Evolutionary conservation across 2,113 vertebrate species (phyloP).

Genomic region (Ophiodon elongatus): DNA sequence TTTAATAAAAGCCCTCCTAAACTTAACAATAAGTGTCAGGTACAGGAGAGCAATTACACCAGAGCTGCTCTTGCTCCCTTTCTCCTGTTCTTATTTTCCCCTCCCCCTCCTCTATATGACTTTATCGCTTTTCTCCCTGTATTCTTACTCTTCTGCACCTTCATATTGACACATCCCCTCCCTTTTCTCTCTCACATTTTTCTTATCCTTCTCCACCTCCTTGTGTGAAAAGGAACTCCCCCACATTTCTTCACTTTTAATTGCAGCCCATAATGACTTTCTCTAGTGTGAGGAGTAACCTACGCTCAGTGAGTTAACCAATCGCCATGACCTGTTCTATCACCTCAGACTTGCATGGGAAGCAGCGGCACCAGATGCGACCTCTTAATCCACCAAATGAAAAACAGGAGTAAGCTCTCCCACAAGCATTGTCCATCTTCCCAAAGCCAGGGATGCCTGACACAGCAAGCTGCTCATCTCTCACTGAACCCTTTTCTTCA

Average conservation of each 20-base stretch:
- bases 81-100: slow-evolving; percentile 33
- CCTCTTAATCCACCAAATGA: slow-evolving; percentile 76
- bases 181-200: slow-evolving; percentile 48
- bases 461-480: slow-evolving; percentile 72
- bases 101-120: slow-evolving; percentile 20
- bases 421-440: slow-evolving; percentile 73
- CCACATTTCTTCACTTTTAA: slow-evolving; percentile 70
- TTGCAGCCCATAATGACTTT: slow-evolving; percentile 71
- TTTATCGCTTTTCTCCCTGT: slow-evolving; percentile 50
- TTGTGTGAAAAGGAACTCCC: slow-evolving; percentile 54
- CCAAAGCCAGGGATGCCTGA: slow-evolving; percentile 64
- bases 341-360: slow-evolving; percentile 57
- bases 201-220: slow-evolving; percentile 34
- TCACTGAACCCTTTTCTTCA: slow-evolving; percentile 43
- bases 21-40: slow-evolving; percentile 78
- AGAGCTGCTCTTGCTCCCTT: slow-evolving; percentile 50
- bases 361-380: slow-evolving; percentile 71
- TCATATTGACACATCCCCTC: slow-evolving; percentile 58
- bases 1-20: slow-evolving; percentile 82
- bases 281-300: slow-evolving; percentile 59
- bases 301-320: slow-evolving; percentile 38
- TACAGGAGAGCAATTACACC: slow-evolving; percentile 77
- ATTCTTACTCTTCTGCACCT: slow-evolving; percentile 44
- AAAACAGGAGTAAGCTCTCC: slow-evolving; percentile 73
- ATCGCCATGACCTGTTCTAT: slow-evolving; percentile 55